Evolutionary conservation across 2,888 invertebrate genomes (phyloP), one percentile per base, ranked within the genome.

Genomic region (Nephrotoma appendiculata): DNA sequence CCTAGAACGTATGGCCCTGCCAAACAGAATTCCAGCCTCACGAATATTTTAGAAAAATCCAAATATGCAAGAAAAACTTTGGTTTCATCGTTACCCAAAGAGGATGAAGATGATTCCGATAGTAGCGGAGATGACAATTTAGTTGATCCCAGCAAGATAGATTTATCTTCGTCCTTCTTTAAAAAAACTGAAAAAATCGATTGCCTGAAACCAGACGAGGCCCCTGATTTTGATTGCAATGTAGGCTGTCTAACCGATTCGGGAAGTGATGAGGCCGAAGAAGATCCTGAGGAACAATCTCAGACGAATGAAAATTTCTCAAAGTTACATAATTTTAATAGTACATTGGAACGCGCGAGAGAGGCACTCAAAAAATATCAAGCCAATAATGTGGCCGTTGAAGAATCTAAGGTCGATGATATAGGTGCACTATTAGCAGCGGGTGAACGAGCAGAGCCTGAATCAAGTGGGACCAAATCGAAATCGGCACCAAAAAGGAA

Each of bases 391-490:
- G 88, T 41, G 87, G 71, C 41, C 31, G 89, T 48, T 90, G 90
- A 88, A 41, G 89, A 90, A 84, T 31, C 31, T 9, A 90, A 90
- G 43, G 90, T 92, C 87, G 90, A 92, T 87, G 93, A 95, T 92
- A 93, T 96, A 19, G 93, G 93, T 86, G 93, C 94, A 89, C 90
- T 96, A 87, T 91, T 96, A 88, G 94, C 95, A 87, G 92, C 94
- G 89, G 95, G 95, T 87, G 96, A 95, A 92, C 92, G 92, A 86
- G 90, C 91, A 86, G 89, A 89, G 88, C 88, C 88, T 89, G 87
- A 85, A 87, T 19, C 86, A 52, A 88, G 89, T 89, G 86, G 91
- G 91, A 44, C 88, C 41, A 86, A 88, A 86, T 86, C 89, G 86
- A 86, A 45, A 87, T 87, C 2, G 91, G 90, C 87, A 88, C 87